Conservation (phyloP, 2,797 vertebrate species). For the Enteromius afrohamiltoni region DNA sequence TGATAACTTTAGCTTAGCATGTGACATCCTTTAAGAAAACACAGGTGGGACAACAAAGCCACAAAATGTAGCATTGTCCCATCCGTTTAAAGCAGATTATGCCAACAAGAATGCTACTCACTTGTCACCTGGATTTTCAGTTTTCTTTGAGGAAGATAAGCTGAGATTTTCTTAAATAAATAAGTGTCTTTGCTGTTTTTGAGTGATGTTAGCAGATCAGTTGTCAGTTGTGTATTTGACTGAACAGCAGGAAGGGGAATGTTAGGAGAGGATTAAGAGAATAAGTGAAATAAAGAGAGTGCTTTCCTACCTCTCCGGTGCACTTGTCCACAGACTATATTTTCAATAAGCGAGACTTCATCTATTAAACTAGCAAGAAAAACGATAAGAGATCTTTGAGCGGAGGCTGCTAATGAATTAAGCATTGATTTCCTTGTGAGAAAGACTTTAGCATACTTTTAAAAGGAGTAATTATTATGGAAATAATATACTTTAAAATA, state of each 20-base stretch:
- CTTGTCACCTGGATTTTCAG: conserved; percentile 35
- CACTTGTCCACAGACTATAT: background rate
- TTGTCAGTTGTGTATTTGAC: conserved; percentile 24
- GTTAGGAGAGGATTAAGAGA: conserved; percentile 33
- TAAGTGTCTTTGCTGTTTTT: conserved; percentile 24
- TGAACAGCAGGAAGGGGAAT: conserved; percentile 32
- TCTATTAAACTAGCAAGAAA: background rate
- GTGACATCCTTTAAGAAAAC: conserved; percentile 52
- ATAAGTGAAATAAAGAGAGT: background rate
- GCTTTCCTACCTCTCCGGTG: conserved; percentile 14
- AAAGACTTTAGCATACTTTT: background rate
- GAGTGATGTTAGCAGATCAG: conserved; percentile 12
- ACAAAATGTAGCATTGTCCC: conserved; percentile 24
- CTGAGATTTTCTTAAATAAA: conserved; percentile 41
- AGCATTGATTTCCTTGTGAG: background rate
- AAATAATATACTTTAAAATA: background rate
- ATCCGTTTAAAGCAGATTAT: conserved; percentile 13
- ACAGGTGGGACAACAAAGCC: conserved; percentile 64
- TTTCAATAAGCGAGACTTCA: background rate
- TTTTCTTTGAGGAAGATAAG: conserved; percentile 38
- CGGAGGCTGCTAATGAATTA: background rate
- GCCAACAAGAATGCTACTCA: conserved; percentile 25
- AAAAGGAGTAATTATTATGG: background rate
- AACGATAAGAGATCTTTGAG: no score
- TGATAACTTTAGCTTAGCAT: conserved; percentile 39